Conservation (phyloP, 1,140 invertebrate genomes). For the Zaprionus camerounensis region DNA sequence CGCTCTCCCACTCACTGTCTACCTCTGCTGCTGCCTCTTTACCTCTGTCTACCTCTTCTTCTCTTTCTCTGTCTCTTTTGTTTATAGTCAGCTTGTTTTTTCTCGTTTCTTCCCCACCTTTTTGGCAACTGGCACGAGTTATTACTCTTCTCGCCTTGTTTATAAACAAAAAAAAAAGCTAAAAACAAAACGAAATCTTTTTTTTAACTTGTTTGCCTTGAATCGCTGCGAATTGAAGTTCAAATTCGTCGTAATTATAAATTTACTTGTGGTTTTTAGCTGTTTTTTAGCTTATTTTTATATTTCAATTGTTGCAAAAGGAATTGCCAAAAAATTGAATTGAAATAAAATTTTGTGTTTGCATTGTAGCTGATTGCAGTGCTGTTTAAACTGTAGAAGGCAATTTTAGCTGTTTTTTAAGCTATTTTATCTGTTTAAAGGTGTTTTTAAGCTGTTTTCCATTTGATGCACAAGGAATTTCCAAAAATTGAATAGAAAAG, state of each 20-base stretch:
- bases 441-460: slow-evolving; percentile 18
- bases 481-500: not conserved
- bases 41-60: slow-evolving; percentile 9
- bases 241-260: slow-evolving; percentile 62
- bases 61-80: not conserved
- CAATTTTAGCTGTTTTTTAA: slow-evolving; percentile 19
- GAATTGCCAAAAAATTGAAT: not conserved
- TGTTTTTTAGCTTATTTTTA: slow-evolving; percentile 20
- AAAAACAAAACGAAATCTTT: slow-evolving; percentile 52
- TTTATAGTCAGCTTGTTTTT: slow-evolving; percentile 13
- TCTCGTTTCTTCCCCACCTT: slow-evolving; percentile 35
- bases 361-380: not conserved
- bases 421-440: not conserved
- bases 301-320: slow-evolving; percentile 28
- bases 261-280: slow-evolving; percentile 43
- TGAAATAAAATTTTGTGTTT: not conserved
- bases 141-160: slow-evolving; percentile 51
- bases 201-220: slow-evolving; percentile 68
- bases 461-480: slow-evolving; percentile 21
- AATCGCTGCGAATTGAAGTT: slow-evolving; percentile 65
- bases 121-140: slow-evolving; percentile 64
- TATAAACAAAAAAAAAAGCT: slow-evolving; percentile 62
- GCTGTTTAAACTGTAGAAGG: not conserved
- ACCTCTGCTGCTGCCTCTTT: not conserved
- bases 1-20: not conserved